These are phyloP conservation scores for Orthosia gothica DNA, from an alignment of 2,888 invertebrate species.

Conservation along the genomic window DNA sequence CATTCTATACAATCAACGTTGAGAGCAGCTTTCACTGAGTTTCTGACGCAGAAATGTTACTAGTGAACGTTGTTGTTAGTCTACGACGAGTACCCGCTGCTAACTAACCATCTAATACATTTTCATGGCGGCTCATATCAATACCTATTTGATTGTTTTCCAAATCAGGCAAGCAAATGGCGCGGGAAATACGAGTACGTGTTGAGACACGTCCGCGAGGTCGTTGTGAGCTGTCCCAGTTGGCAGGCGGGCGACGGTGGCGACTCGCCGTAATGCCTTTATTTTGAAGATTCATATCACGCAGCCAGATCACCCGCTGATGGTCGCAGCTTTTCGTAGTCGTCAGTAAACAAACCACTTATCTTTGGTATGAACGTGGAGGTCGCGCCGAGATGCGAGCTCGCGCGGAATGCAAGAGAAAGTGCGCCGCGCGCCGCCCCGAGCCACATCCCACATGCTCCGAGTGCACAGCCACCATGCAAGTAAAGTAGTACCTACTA, in stretches of 20 bases:
- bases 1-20: conserved; percentile 7
- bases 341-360: conserved; percentile 46
- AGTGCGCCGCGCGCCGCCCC: conserved; percentile 49
- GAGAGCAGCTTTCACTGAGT: conserved; percentile 16
- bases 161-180: conserved; percentile 39
- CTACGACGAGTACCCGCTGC: background rate
- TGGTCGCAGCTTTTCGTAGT: conserved; percentile 39
- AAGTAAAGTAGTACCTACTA: no score
- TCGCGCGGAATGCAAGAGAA: conserved; percentile 62
- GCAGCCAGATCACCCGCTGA: conserved; percentile 16
- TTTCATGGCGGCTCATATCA: conserved; percentile 7
- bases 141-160: conserved; percentile 49
- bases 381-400: conserved; percentile 15
- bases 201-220: conserved; percentile 29
- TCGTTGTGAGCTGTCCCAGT: conserved; percentile 18
- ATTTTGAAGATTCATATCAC: conserved; percentile 43
- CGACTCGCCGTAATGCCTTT: conserved; percentile 21
- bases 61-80: no score
- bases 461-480: background rate
- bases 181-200: conserved; percentile 39
- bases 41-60: conserved; percentile 10
- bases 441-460: conserved; percentile 31
- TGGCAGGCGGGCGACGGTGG: conserved; percentile 19
- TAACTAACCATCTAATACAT: conserved; percentile 8
- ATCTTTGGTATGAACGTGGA: conserved; percentile 4